phyloP scores from a whole-genome alignment of 2,113 vertebrate genomes.

The Nycticorax nycticorax region DNA sequence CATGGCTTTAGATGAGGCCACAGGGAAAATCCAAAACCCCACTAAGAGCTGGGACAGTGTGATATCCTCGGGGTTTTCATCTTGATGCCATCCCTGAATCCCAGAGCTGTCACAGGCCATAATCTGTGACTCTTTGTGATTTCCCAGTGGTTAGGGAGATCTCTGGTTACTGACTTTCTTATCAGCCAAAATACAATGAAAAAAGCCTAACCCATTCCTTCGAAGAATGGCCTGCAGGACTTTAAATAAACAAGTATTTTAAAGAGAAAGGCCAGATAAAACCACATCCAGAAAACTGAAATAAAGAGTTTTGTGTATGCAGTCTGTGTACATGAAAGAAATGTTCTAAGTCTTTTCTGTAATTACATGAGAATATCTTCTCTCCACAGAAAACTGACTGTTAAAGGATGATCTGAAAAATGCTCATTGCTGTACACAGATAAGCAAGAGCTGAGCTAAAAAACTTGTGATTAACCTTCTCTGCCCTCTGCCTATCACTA shows the following conservation, averaged over 20 bases:
- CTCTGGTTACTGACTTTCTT: neutral
- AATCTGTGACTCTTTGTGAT: neutral
- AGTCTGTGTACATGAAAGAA: neutral
- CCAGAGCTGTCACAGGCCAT: neutral
- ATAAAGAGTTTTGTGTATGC: neutral
- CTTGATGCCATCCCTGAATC: neutral
- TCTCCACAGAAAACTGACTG: neutral
- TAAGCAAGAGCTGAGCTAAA: neutral
- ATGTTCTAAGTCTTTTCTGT: neutral
- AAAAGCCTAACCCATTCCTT: neutral
- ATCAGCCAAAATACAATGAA: neutral
- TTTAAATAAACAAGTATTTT: neutral
- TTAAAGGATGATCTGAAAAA: neutral
- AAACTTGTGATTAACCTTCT: neutral
- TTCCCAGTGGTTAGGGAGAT: neutral
- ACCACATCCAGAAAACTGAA: neutral
- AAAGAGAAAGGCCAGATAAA: neutral
- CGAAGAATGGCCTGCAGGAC: neutral
- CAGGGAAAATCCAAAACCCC: neutral
- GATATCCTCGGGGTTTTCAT: neutral
- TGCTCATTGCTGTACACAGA: neutral
- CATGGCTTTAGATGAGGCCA: neutral
- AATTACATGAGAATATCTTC: neutral
- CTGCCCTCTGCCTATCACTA: neutral
- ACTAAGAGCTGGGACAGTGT: neutral